These are phyloP conservation scores for Toxonevra muliebris DNA, from an alignment of 2,888 invertebrate species.

Conservation along the genomic window DNA sequence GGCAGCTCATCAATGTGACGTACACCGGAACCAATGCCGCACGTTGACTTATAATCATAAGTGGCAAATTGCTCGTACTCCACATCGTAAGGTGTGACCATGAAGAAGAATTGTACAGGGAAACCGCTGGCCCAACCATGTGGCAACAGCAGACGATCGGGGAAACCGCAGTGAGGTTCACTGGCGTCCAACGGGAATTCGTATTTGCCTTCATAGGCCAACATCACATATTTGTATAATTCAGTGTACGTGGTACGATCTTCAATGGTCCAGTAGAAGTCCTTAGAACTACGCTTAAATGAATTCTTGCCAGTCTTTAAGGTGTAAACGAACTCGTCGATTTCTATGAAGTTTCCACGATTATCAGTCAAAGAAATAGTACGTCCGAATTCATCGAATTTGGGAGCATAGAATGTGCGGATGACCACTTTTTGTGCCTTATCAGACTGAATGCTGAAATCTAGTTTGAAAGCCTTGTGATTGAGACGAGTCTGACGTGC, in stretches of 20 bases:
- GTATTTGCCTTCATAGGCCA: conserved; percentile 68
- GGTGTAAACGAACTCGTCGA: conserved; percentile 71
- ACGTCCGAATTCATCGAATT: conserved; percentile 70
- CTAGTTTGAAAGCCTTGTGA: conserved; percentile 72
- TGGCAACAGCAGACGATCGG: conserved; percentile 76
- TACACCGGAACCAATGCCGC: conserved; percentile 69
- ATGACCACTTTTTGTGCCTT: conserved; percentile 71
- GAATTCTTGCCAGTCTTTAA: conserved; percentile 73
- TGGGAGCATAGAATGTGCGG: conserved; percentile 76
- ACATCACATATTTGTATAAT: conserved; percentile 72
- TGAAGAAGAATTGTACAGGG: conserved; percentile 72
- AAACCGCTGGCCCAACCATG: conserved; percentile 75
- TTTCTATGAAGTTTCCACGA: conserved; percentile 72
- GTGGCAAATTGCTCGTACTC: conserved; percentile 66
- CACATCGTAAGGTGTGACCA: conserved; percentile 70
- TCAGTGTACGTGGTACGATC: conserved; percentile 74
- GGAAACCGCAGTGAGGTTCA: conserved; percentile 75
- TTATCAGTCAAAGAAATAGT: conserved; percentile 70
- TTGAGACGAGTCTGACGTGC: conserved; percentile 73
- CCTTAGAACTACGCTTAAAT: conserved; percentile 74
- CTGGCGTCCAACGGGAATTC: conserved; percentile 68
- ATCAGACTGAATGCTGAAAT: conserved; percentile 69
- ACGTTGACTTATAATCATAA: conserved; percentile 67
- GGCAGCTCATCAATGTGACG: conserved; percentile 71
- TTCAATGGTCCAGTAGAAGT: conserved; percentile 72